Evolutionary conservation across 2,888 invertebrate genomes (phyloP), one percentile per base, ranked within the genome.

Genomic region (Syrista parreyssii): DNA sequence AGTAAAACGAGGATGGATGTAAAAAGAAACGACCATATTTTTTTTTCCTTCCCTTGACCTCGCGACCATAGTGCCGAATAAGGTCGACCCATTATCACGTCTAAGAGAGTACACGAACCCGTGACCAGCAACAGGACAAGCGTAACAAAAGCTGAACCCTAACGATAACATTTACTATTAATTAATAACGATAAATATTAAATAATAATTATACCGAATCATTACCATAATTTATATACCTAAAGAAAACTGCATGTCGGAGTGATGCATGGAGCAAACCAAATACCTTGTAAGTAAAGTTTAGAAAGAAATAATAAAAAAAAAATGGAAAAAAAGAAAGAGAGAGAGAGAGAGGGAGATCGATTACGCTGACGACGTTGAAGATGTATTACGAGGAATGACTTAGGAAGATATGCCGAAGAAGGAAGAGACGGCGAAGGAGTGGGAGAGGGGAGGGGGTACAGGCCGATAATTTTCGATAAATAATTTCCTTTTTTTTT

Each of bases 181-280:
- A 55, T 55, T 55, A 23, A 55, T 76, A 73, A 76, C 68, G 68
- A 75, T 78, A 68, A 68, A 86, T 85, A 87, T 87, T 55, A 55
- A 85, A 86, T 89, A 87, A 87, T 88, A 87, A 87, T 90, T 88
- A 88, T 91, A 91, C 88, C 88, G 90, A 90, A 91, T 90, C 90
- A 91, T 91, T 90, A 91, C 90, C 90, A 90, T 91, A 91, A 91
- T 91, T 91, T 91, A 91, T 91, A 91, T 90, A 90, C 89, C 87
- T 88, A 88, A 86, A 72, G 74, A 78, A 76, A 74, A 77, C 78
- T 79, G 78, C 83, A 81, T 81, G 83, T 81, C 78, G 77, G 74
- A 36, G 36, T 35, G 74, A 74, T 40, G 84, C 86, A 86, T 85
- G 83, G 83, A 85, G 84, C 78, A 88, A 90, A 90, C 89, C 89